Evolutionary conservation across 2,888 invertebrate genomes (phyloP), one percentile per base, ranked within the genome.

Genomic region (Drosophila paranaensis): DNA sequence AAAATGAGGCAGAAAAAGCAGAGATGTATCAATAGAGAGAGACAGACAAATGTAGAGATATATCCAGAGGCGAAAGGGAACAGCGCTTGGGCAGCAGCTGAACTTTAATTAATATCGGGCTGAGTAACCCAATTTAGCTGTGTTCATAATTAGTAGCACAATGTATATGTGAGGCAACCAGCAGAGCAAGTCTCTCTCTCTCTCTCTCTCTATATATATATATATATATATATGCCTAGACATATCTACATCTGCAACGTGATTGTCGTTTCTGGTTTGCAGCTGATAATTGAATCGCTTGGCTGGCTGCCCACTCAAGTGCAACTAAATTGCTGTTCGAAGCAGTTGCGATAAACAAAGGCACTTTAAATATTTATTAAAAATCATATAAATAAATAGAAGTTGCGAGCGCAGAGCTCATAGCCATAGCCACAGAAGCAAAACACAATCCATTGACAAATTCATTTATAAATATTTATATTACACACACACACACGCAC

Each of bases 401-500:
- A 33, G 33, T 42, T n/a, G 10, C 16, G 27, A 37, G 45, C 37
- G 9, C 39, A 60, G 51, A 74, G 67, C 65, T 83, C 67, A 81
- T 74, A 69, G 33, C n/a, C 53, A n/a, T n/a, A 58, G 45, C 54
- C 40, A 53, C 25, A 54, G 30, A 62, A 55, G 61, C 46, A 70
- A 48, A 54, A 64, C 63, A 67, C 58, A 55, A 33, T 46, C 65
- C 74, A 35, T 75, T 75, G 70, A 84, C 70, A 82, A 79, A 82
- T 67, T 63, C 67, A 27, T 69, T 68, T 71, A 81, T 71, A 84
- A 82, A 82, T 82, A 82, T 82, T 82, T 72, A 84, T 73, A 62
- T 71, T 87, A 84, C 79, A 87, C 63, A 74, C 71, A 51, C 69
- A n/a, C 62, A 57, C 60, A 55, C 46, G 46, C 10, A 50, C 48